Evolutionary conservation across 2,797 vertebrate genomes (phyloP).

Genomic region (Tapera naevia): DNA sequence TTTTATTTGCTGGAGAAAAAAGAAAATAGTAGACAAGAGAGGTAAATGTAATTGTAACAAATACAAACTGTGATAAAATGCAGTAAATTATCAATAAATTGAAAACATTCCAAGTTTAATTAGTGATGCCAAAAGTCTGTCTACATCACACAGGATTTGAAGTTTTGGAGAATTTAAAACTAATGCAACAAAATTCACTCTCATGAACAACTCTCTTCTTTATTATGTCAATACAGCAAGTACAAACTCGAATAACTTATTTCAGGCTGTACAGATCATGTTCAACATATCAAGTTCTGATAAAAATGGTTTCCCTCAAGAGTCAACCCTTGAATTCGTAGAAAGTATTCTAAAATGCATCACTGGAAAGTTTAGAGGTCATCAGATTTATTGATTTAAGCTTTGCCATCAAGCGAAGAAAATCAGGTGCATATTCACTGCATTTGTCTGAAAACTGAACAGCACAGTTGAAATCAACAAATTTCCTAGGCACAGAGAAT

Average conservation of each 20-base stretch:
- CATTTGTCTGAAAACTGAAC: not conserved
- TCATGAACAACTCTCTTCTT: not conserved
- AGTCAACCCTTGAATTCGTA: not conserved
- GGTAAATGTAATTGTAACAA: not conserved
- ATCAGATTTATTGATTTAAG: constrained; percentile 24
- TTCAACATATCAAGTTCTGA: not conserved
- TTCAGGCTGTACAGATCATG: not conserved
- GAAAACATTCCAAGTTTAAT: not conserved
- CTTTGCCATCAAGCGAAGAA: not conserved
- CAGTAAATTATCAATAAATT: not conserved
- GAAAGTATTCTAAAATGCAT: not conserved
- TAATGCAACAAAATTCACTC: not conserved
- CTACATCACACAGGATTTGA: not conserved
- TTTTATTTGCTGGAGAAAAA: not conserved
- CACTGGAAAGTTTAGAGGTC: not conserved
- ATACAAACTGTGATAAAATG: not conserved
- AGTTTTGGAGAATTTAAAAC: not conserved
- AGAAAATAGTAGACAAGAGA: not conserved
- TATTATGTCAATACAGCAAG: not conserved
- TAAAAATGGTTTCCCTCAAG: constrained; percentile 1
- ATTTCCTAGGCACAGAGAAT: not conserved
- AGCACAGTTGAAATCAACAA: not conserved
- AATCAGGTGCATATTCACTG: not conserved
- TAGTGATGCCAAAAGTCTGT: not conserved
- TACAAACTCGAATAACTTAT: not conserved